These are phyloP conservation scores for Eilema griseolum DNA, from an alignment of 2,888 invertebrate genomes.

Conservation along the genomic window DNA sequence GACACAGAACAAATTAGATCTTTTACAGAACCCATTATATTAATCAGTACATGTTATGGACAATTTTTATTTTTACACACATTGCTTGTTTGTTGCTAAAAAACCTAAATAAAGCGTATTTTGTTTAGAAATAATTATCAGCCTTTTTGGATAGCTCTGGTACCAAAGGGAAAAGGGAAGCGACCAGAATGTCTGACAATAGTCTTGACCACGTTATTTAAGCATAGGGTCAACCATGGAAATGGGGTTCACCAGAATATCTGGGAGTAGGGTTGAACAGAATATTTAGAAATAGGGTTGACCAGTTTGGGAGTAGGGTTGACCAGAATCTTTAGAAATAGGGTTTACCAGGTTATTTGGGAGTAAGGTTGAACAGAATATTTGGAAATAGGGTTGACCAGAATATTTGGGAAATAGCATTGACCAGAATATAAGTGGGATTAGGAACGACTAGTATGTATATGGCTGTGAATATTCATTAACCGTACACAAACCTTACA, in stretches of 20 bases:
- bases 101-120: background rate
- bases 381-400: background rate
- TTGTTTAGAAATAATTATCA: background rate
- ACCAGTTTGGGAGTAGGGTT: background rate
- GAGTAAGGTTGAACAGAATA: background rate
- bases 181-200: background rate
- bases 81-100: background rate
- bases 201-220: background rate
- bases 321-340: background rate
- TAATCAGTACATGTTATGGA: too few species aligned
- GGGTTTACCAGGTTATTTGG: background rate
- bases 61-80: too few species aligned
- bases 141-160: too few species aligned
- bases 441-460: background rate
- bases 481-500: background rate
- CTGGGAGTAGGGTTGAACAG: background rate
- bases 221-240: too few species aligned
- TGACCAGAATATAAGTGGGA: background rate
- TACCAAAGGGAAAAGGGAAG: too few species aligned
- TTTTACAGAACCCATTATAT: too few species aligned
- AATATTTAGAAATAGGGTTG: background rate
- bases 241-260: background rate
- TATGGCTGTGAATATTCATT: background rate
- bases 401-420: background rate
- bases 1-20: too few species aligned